Evolutionary conservation across 2,113 vertebrate species (phyloP).

Genomic region (Nicator chloris): DNA sequence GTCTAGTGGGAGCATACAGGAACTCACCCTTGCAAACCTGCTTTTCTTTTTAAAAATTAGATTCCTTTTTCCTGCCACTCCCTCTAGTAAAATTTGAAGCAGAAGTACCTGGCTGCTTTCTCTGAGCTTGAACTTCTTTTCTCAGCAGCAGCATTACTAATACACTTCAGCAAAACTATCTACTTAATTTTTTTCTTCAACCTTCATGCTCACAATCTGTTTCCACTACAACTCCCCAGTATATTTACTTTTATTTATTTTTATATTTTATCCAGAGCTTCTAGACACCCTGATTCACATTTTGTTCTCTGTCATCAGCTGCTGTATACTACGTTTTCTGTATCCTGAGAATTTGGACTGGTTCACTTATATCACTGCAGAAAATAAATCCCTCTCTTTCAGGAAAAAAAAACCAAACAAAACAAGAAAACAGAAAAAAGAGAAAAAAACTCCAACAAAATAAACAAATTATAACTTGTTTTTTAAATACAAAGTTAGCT

Average conservation of each 20-base stretch:
- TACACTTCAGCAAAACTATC: neutral
- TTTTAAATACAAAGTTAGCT: neutral
- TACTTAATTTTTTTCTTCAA: neutral
- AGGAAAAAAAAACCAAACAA: neutral
- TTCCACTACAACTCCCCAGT: neutral
- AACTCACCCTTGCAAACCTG: neutral
- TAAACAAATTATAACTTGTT: neutral
- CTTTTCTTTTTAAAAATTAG: neutral
- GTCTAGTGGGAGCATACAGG: neutral
- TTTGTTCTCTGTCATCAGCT: neutral
- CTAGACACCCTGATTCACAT: neutral
- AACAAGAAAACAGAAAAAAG: neutral
- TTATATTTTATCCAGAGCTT: neutral
- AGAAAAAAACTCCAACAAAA: neutral
- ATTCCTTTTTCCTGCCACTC: neutral
- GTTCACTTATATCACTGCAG: neutral
- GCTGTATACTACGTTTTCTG: neutral
- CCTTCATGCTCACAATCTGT: neutral
- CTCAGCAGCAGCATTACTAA: neutral
- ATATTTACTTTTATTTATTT: slow-evolving; percentile 17
- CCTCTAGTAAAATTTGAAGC: neutral
- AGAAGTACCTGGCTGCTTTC: neutral
- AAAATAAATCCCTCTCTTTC: neutral
- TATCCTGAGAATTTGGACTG: neutral
- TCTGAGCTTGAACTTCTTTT: neutral